Evolutionary conservation across 2,888 invertebrate species (phyloP), one percentile per base, ranked within the genome.

Genomic region (Dimorphilus gyrociliatus): DNA sequence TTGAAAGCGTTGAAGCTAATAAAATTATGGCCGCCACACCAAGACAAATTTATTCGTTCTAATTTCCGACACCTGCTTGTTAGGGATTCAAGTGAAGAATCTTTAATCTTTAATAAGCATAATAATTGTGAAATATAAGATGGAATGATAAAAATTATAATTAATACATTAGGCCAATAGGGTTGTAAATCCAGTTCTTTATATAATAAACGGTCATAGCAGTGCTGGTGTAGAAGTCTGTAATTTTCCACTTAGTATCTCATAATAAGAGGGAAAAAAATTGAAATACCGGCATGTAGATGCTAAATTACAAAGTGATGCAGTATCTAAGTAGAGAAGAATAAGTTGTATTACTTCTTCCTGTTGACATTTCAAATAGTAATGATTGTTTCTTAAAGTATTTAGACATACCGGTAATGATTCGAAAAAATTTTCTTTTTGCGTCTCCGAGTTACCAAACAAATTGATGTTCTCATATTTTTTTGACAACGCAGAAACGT

Each of bases 291-390:
- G 72, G 52, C 76, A 79, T 2, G 81, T 74, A 58, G 74, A 74
- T 3, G 79, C 76, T 48, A 81, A 75, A 17, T 74, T 69, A 55
- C 76, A 76, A 8, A 85, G 60, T 0, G 82, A 79, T 43, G 71
- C 71, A 34, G 84, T 69, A 54, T 85, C 84, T 46, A 86, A 67
- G 55, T 76, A 78, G 46, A 73, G 72, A 55, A 84, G 72, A 45
- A 85, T 77, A 40, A 76, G 72, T 27, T 81, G 65, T 30, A 82
- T 71, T 3, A 81, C 74, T 68, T 86, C 86, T 53, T 78, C 75
- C 82, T 84, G 63, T 13, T n/a, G n/a, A n/a, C n/a, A n/a, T n/a
- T n/a, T n/a, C n/a, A n/a, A n/a, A n/a, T n/a, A n/a, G n/a, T n/a
- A n/a, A n/a, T n/a, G n/a, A n/a, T n/a, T n/a, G n/a, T n/a, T n/a